Evolutionary conservation across 2,113 vertebrate genomes (phyloP).

Genomic region (Hoplias malabaricus): DNA sequence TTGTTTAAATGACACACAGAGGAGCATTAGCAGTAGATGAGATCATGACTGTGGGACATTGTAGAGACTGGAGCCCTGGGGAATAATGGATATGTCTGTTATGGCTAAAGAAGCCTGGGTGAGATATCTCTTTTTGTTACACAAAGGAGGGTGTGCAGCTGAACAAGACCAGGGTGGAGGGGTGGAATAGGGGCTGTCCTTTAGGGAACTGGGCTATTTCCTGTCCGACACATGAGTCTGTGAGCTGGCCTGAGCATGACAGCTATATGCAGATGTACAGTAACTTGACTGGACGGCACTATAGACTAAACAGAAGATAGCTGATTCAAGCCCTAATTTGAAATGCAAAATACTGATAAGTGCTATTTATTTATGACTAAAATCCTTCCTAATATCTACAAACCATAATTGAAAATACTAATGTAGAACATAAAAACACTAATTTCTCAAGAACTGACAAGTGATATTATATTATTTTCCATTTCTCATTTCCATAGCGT

Average conservation of each 20-base stretch:
- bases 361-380: not conserved
- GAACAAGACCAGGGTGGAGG: constrained; percentile 35
- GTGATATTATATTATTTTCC: not conserved
- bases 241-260: not conserved
- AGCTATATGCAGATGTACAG: not conserved
- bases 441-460: not conserved
- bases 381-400: not conserved
- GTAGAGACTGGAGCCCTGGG: constrained; percentile 24
- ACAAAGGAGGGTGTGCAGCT: constrained; percentile 54
- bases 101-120: constrained; percentile 69
- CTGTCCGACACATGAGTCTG: not conserved
- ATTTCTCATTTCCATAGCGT: constrained; percentile 57
- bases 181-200: constrained; percentile 6
- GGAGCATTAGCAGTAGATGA: constrained; percentile 39
- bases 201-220: constrained; percentile 6
- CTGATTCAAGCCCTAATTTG: not conserved
- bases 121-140: constrained; percentile 83
- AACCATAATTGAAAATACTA: no score
- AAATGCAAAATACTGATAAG: not conserved
- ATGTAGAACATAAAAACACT: not conserved
- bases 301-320: not conserved
- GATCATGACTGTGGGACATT: constrained; percentile 37
- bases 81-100: constrained; percentile 49
- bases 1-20: not conserved
- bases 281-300: not conserved